These are phyloP conservation scores for Brachyhypopomus occidentalis DNA, from an alignment of 2,113 vertebrate genomes.

Conservation along the genomic window DNA sequence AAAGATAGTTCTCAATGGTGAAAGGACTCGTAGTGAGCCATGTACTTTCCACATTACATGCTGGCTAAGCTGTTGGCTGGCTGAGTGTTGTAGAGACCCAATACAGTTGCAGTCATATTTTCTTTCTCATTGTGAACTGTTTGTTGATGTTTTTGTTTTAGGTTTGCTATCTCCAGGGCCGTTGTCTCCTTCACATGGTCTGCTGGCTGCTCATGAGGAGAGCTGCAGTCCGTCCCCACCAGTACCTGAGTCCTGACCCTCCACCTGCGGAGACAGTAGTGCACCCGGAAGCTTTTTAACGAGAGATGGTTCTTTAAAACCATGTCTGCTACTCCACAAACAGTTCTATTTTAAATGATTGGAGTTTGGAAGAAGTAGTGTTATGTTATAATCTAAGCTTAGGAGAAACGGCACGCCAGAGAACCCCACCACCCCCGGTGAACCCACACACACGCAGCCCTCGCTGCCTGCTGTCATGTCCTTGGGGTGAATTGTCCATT, in stretches of 20 bases:
- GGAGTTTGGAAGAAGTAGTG: neutral
- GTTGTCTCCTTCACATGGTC: slow-evolving; percentile 3
- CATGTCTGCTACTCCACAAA: neutral
- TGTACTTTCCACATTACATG: no score
- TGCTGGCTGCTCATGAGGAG: slow-evolving; percentile 28
- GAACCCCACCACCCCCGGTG: no score
- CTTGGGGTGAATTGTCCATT: no score
- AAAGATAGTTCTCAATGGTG: no score
- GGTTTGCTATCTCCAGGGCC: neutral
- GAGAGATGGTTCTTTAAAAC: neutral
- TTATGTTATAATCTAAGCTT: neutral
- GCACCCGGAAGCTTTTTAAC: slow-evolving; percentile 19
- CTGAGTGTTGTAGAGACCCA: neutral
- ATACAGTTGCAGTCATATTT: neutral
- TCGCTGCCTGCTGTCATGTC: neutral
- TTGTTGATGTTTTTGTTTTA: slow-evolving; percentile 26
- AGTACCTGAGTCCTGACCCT: slow-evolving; percentile 23
- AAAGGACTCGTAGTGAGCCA: no score
- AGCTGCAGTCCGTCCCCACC: slow-evolving; percentile 8
- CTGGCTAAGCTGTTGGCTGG: no score
- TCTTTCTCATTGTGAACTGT: neutral
- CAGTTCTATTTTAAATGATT: neutral
- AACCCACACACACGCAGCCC: neutral
- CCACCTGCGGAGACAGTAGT: neutral
- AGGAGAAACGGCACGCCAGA: neutral